phyloP scores from a whole-genome alignment of 2,797 vertebrate genomes.

The Crenuchus spilurus region DNA sequence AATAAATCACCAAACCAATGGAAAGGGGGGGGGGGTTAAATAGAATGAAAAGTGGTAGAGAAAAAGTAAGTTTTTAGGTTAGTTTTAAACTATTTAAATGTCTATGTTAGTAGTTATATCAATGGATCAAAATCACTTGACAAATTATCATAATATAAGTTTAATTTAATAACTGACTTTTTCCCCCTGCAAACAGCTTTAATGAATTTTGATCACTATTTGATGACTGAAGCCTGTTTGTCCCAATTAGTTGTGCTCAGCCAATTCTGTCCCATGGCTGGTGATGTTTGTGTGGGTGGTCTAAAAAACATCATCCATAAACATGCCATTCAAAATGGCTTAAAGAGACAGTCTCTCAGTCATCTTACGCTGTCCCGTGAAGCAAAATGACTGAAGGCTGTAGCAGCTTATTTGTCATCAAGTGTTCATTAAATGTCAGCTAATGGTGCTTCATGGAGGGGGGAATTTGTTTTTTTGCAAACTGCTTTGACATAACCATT shows the following conservation, averaged over 20 bases:
- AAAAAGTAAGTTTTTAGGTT: too few species aligned
- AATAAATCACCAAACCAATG: too few species aligned
- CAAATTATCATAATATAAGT: too few species aligned
- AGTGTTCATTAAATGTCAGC: slow-evolving; percentile 45
- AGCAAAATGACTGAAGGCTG: slow-evolving; percentile 3
- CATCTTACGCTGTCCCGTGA: neutral
- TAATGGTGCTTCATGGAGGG: slow-evolving; percentile 44
- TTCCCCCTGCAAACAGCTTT: neutral
- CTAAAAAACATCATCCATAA: neutral
- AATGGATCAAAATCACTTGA: too few species aligned
- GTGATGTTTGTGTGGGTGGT: neutral
- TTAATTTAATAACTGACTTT: too few species aligned
- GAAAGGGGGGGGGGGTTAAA: too few species aligned
- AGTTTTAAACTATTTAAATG: too few species aligned
- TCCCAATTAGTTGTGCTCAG: neutral
- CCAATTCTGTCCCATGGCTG: neutral
- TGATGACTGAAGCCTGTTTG: neutral
- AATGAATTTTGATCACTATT: neutral
- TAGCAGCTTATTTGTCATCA: slow-evolving; percentile 34
- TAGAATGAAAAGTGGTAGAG: too few species aligned
- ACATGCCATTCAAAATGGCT: neutral
- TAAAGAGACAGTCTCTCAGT: slow-evolving; percentile 2
- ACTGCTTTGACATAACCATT: slow-evolving; percentile 39
- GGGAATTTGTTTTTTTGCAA: slow-evolving; percentile 50
- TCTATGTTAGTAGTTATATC: too few species aligned